These are phyloP conservation scores for Limnephilus marmoratus DNA, from an alignment of 2,888 invertebrate species.

Conservation along the genomic window DNA sequence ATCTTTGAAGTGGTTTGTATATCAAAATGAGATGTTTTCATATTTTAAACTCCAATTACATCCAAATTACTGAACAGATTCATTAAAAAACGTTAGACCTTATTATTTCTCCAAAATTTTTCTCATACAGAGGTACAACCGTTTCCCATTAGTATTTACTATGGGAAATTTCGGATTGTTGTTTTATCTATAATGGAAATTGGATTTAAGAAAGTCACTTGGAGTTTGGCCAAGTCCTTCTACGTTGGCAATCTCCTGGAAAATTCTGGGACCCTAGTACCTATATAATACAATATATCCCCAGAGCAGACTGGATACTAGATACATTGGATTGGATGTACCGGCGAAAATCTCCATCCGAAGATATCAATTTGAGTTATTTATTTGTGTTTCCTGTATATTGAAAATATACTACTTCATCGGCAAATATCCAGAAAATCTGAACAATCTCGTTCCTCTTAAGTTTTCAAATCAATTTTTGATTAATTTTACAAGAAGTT, in stretches of 20 bases:
- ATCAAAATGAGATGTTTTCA: too few species aligned
- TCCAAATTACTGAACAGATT: background rate
- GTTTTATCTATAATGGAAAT: slow-evolving; percentile 61
- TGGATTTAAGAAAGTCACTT: slow-evolving; percentile 62
- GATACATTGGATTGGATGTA: background rate
- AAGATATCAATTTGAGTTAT: slow-evolving; percentile 44
- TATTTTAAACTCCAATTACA: too few species aligned
- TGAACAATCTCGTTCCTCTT: background rate
- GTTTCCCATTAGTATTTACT: slow-evolving; percentile 26
- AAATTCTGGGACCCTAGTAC: background rate
- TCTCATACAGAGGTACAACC: background rate
- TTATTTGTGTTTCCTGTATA: slow-evolving; percentile 32
- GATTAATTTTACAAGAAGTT: slow-evolving; percentile 8
- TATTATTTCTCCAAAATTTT: background rate
- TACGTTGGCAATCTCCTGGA: slow-evolving; percentile 31
- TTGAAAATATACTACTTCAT: slow-evolving; percentile 27
- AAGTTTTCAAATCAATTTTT: slow-evolving; percentile 23
- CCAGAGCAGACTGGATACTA: background rate
- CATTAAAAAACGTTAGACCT: background rate
- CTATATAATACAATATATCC: background rate
- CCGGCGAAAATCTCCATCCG: slow-evolving; percentile 20
- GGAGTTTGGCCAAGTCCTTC: slow-evolving; percentile 53
- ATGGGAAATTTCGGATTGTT: slow-evolving; percentile 28
- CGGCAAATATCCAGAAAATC: slow-evolving; percentile 3
- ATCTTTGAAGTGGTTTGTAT: too few species aligned